Conservation (phyloP, 2,888 invertebrate species). For the Caenorhabditis virilis region DNA sequence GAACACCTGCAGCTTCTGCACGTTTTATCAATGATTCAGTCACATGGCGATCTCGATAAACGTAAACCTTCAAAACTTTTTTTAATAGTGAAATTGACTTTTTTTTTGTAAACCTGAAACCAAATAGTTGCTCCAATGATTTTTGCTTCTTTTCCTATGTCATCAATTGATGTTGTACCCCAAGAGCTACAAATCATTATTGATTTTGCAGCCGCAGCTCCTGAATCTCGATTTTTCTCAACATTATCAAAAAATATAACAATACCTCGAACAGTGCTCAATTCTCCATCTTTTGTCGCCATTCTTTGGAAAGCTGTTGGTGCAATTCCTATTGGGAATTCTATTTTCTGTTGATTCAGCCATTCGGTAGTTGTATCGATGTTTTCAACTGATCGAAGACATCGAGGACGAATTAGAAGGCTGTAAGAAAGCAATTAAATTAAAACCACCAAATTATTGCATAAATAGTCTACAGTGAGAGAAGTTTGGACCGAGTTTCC, state of each 20-base stretch:
- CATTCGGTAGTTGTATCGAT: conserved; percentile 74
- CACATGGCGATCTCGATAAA: conserved; percentile 75
- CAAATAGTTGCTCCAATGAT: conserved; percentile 51
- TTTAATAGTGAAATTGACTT: too few species aligned
- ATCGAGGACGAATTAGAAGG: conserved; percentile 80
- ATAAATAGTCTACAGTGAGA: background rate
- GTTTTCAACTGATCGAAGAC: conserved; percentile 78
- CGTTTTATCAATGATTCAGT: conserved; percentile 75
- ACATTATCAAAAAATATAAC: background rate
- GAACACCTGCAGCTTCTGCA: conserved; percentile 78
- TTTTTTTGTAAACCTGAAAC: conserved; percentile 77
- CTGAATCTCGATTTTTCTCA: conserved; percentile 71
- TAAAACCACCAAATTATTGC: background rate
- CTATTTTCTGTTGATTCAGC: conserved; percentile 72
- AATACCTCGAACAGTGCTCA: conserved; percentile 80
- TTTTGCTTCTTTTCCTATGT: conserved; percentile 76
- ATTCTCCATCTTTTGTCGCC: conserved; percentile 87
- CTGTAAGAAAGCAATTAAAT: conserved; percentile 70
- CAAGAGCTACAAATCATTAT: conserved; percentile 85
- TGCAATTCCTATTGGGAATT: conserved; percentile 79
- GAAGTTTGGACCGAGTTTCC: background rate
- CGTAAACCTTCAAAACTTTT: too few species aligned
- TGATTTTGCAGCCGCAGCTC: conserved; percentile 80
- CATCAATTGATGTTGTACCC: conserved; percentile 85
- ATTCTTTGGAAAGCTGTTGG: conserved; percentile 87